Conservation (phyloP, 1,140 invertebrate species). For the Tetraneura akinire region DNA sequence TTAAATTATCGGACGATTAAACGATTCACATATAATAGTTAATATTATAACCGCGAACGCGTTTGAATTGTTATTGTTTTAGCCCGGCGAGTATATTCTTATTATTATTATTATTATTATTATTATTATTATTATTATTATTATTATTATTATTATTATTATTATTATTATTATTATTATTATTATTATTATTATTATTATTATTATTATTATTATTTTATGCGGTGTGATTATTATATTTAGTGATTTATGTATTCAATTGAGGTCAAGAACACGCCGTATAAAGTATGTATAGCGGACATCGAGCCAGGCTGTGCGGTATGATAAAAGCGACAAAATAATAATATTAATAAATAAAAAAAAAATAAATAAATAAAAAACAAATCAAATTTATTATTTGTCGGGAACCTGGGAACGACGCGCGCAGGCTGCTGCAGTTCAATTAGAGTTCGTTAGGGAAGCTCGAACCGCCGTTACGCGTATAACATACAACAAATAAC, state of each 20-base stretch:
- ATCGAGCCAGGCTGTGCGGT: no score
- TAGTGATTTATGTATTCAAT: slow-evolving; percentile 29
- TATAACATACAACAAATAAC: no score
- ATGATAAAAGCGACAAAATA: slow-evolving; percentile 46
- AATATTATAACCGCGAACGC: slow-evolving; percentile 26
- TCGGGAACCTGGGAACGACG: slow-evolving; percentile 42
- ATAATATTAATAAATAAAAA: slow-evolving; percentile 41
- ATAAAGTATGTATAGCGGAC: neutral
- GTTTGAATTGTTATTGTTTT: no score
- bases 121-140: no score
- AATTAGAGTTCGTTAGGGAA: slow-evolving; percentile 49
- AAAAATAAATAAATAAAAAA: slow-evolving; percentile 42
- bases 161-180: no score
- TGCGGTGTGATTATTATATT: neutral
- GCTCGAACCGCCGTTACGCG: no score
- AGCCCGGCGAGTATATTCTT: no score
- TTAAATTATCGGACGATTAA: neutral
- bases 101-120: no score
- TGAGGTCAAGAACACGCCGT: slow-evolving; percentile 27
- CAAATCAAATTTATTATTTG: slow-evolving; percentile 37
- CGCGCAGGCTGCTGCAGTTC: slow-evolving; percentile 31
- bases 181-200: no score
- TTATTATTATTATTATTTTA: neutral
- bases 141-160: no score
- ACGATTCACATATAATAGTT: slow-evolving; percentile 25